Conservation (phyloP, 2,113 vertebrate species). For the Saccopteryx leptura region DNA sequence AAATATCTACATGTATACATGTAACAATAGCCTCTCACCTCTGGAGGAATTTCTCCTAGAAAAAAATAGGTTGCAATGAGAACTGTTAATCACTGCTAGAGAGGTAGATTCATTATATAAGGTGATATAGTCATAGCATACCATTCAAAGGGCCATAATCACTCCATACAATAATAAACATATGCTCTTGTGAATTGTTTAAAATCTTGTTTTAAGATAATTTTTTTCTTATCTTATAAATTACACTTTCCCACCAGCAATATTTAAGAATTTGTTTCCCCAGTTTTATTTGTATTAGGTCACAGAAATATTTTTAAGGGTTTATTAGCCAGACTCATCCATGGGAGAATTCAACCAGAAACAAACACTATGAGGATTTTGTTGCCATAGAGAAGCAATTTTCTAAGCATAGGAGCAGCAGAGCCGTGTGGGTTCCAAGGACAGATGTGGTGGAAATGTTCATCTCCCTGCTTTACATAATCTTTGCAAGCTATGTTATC, state of each 20-base stretch:
- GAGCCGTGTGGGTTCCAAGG: background rate
- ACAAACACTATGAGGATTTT: background rate
- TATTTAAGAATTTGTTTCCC: background rate
- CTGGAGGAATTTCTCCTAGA: background rate
- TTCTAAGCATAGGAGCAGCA: background rate
- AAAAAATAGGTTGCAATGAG: background rate
- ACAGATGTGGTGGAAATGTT: background rate
- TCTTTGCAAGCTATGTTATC: background rate
- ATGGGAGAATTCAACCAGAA: background rate
- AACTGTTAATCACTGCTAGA: background rate
- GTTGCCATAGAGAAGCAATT: background rate
- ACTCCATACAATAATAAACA: background rate
- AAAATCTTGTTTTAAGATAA: background rate
- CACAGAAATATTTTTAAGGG: background rate
- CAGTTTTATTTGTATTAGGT: background rate
- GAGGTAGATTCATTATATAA: background rate
- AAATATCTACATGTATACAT: background rate
- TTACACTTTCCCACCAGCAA: background rate
- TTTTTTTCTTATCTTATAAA: background rate
- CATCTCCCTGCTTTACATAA: background rate
- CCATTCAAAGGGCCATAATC: background rate
- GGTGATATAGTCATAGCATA: background rate
- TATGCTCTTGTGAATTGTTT: background rate
- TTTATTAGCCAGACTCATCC: background rate
- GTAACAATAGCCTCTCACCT: background rate